Percentiles rank a stretch among this genome's conserved stretches.
These are phyloP conservation scores for Myripristis jacobus DNA, from an alignment of 2,797 vertebrate genomes.

Conservation along the genomic window DNA sequence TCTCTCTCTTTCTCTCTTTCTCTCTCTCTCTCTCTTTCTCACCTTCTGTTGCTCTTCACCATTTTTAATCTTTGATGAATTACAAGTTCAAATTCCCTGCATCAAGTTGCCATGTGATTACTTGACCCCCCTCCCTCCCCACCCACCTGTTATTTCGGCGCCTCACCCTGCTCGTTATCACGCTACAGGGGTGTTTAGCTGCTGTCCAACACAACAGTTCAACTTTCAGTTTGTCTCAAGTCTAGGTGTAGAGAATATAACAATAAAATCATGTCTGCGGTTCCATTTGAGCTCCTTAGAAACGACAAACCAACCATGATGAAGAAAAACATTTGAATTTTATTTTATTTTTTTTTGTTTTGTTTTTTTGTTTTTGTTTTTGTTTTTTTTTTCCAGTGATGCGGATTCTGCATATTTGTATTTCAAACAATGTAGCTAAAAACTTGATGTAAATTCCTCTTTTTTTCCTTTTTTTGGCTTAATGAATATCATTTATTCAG, in stretches of 20 bases:
- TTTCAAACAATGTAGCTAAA: constrained; percentile 99
- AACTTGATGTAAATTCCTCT: constrained; percentile 99
- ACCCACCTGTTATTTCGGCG: constrained; percentile 47
- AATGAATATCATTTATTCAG: constrained; percentile 99
- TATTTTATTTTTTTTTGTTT: constrained; percentile 75
- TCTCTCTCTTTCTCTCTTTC: constrained; percentile 83
- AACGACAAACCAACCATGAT: constrained; percentile 83
- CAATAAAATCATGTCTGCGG: constrained; percentile 85
- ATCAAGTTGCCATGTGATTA: constrained; percentile 78
- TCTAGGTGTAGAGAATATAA: constrained; percentile 88
- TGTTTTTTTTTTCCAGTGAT: constrained; percentile 95
- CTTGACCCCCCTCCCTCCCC: constrained; percentile 65
- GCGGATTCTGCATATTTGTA: constrained; percentile 99
- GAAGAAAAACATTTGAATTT: constrained; percentile 93
- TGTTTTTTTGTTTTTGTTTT: constrained; percentile 88
- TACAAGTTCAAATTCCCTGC: constrained; percentile 77
- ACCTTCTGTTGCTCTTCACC: constrained; percentile 84
- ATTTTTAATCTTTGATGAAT: constrained; percentile 82
- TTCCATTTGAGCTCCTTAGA: constrained; percentile 90
- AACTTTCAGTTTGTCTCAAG: constrained; percentile 88
- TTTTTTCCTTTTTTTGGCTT: constrained; percentile 99
- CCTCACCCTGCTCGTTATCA: constrained; percentile 52
- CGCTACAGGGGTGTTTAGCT: constrained; percentile 83
- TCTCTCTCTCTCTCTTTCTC: constrained; percentile 81
- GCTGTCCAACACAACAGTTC: constrained; percentile 86